Percentiles rank a stretch among this genome's conserved stretches.
Conservation (phyloP, 2,797 vertebrate species). For the Pitangus sulphuratus region DNA sequence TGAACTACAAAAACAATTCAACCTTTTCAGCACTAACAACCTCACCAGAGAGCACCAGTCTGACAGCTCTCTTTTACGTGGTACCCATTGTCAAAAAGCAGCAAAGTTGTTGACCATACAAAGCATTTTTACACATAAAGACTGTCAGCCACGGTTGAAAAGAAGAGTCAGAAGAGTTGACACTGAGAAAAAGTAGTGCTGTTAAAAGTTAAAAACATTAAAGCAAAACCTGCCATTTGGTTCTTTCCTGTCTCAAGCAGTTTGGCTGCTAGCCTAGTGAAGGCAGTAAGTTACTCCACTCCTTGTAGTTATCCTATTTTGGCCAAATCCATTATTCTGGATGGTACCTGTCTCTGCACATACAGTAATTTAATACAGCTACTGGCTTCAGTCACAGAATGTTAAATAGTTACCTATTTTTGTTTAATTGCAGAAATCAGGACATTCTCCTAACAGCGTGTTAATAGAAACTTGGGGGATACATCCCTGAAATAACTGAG, state of each 20-base stretch:
- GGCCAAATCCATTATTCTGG: conserved; percentile 1
- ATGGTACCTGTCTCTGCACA: neutral
- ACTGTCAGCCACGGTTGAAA: neutral
- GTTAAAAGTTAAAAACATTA: neutral
- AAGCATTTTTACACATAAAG: neutral
- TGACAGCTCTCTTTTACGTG: neutral
- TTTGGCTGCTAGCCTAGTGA: neutral
- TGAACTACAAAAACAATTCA: neutral
- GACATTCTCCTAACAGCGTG: neutral
- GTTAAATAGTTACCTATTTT: neutral
- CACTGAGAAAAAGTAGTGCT: neutral
- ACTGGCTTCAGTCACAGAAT: neutral
- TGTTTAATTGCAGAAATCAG: conserved; percentile 46
- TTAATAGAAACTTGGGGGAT: conserved; percentile 11
- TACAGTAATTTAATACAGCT: neutral
- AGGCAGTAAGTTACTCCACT: neutral
- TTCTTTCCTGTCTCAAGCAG: neutral
- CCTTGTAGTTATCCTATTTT: neutral
- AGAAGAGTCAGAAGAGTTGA: neutral
- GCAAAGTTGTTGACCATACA: neutral
- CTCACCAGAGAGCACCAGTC: neutral
- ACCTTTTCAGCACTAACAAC: neutral
- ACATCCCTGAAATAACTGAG: neutral
- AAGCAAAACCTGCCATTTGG: neutral
- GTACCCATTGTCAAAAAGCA: neutral